phyloP scores from a whole-genome alignment of 1,140 invertebrate species.

The Scaptomyza pallida region DNA sequence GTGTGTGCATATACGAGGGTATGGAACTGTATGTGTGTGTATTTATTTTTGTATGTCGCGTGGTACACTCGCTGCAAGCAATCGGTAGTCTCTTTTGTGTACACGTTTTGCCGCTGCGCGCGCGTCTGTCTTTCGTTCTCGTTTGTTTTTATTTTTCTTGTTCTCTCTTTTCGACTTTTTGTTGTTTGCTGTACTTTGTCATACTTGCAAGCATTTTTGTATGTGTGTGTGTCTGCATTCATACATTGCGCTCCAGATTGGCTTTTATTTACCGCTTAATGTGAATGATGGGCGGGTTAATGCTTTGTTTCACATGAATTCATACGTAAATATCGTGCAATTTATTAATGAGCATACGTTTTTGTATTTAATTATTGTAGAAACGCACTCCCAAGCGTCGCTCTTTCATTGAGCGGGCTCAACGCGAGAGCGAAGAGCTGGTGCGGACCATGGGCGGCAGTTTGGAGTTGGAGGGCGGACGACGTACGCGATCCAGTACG shows the following conservation, averaged over 20 bases:
- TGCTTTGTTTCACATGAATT: conserved; percentile 15
- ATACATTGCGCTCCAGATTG: conserved; percentile 56
- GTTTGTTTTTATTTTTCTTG: conserved; percentile 81
- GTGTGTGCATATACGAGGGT: conserved; percentile 19
- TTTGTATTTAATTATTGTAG: conserved; percentile 20
- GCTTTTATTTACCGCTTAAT: conserved; percentile 37
- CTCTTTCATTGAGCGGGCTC: conserved; percentile 75
- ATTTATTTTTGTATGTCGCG: conserved; percentile 43
- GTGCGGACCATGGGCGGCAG: conserved; percentile 79
- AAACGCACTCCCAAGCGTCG: conserved; percentile 81
- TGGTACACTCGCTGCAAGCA: conserved; percentile 56
- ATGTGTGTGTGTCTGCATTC: conserved; percentile 23
- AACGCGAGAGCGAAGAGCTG: conserved; percentile 79
- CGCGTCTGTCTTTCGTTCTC: conserved; percentile 64
- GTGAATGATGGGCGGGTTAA: conserved; percentile 19
- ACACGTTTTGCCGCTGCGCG: conserved; percentile 65
- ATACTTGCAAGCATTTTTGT: conserved; percentile 40
- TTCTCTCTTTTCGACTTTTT: conserved; percentile 76
- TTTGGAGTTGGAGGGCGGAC: conserved; percentile 72
- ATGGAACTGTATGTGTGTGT: conserved; percentile 34
- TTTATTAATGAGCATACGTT: background rate
- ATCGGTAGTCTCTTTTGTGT: conserved; percentile 58
- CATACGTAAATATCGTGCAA: conserved; percentile 14
- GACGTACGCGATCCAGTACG: conserved; percentile 77
- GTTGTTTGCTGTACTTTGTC: conserved; percentile 81